Base-by-base conservation (phyloP, 2,888 invertebrate species). In the Linnaemya vulpina region DNA sequence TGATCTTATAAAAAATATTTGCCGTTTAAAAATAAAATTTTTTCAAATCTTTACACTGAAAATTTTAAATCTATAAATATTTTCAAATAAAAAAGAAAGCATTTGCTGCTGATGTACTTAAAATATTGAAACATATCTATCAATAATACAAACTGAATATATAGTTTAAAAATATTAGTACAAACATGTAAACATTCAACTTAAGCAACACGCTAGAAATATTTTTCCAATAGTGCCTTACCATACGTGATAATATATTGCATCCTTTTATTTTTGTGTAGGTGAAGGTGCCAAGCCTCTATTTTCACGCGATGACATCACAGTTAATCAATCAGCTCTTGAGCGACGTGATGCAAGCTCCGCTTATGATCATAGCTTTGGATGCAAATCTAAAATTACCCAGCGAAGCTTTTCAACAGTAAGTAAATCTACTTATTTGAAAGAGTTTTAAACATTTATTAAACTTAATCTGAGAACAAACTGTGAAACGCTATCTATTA, bases 281-380 rank as follows among this genome's bases (percentile, higher is more conserved):
- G 88, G 87, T 84, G 88, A 89, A 85, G 88, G 88, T 55, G 85
- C 87, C 22, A 87, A 84, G 60, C 87, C 88, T 53, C 68, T 88
- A 68, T 88, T 88, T 83, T 75, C 83, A n/a, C 85, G 87, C 15
- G 84, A 85, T 46, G 88, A 88, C 76, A 84, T 87, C 13, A 67
- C 60, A 46, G 84, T 84, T n/a, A 87, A 88, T 63, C 74, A 55
- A 4, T 15, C 51, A 35, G 43, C 15, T 17, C 9, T 35, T 9
- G 63, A 53, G 8, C 17, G 13, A 17, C 62, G 38, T 46, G 70
- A 46, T 11, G 35, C 10, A 62, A 25, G 10, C 53, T 3, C 76
- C 8, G 9, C 17, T 15, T 40, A 51, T 11, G 79, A 68, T n/a
- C 13, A 17, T 40, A 22, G 9, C 40, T 13, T 13, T 25, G 49